Conservation (phyloP, 1,140 invertebrate species). For the Ephestia elutella region DNA sequence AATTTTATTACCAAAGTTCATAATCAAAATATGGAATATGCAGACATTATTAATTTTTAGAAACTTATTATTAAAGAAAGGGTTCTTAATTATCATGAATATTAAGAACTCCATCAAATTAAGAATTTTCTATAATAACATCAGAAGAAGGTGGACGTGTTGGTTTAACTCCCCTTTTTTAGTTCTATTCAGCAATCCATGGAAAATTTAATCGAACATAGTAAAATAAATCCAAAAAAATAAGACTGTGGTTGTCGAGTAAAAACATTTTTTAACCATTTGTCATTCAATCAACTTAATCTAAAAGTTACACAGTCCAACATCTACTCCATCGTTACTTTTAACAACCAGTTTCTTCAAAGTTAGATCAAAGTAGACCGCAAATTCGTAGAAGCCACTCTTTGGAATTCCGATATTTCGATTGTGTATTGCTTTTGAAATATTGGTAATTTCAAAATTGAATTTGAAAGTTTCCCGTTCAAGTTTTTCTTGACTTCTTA, state of each 20-base stretch:
- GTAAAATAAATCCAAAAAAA: too few relatives aligned
- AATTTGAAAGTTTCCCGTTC: not conserved
- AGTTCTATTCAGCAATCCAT: too few relatives aligned
- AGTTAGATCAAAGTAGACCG: conserved; percentile 3
- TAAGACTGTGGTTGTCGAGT: too few relatives aligned
- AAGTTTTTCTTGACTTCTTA: too few relatives aligned
- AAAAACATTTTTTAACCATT: too few relatives aligned
- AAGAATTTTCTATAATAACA: not conserved
- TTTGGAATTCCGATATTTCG: not conserved
- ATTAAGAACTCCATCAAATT: too few relatives aligned
- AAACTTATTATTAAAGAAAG: not conserved
- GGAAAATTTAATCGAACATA: too few relatives aligned
- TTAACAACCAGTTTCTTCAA: not conserved
- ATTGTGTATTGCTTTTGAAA: not conserved
- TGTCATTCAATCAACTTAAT: too few relatives aligned
- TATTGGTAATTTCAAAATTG: not conserved
- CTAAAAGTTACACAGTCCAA: not conserved
- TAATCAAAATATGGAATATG: not conserved
- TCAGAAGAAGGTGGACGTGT: too few relatives aligned
- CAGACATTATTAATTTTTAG: not conserved
- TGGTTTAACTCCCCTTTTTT: too few relatives aligned
- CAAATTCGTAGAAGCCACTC: not conserved
- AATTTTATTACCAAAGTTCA: conserved; percentile 2
- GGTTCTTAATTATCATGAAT: too few relatives aligned
- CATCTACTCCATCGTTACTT: not conserved